phyloP scores from a whole-genome alignment of 1,140 invertebrate species.

The Sesamia nonagrioides region DNA sequence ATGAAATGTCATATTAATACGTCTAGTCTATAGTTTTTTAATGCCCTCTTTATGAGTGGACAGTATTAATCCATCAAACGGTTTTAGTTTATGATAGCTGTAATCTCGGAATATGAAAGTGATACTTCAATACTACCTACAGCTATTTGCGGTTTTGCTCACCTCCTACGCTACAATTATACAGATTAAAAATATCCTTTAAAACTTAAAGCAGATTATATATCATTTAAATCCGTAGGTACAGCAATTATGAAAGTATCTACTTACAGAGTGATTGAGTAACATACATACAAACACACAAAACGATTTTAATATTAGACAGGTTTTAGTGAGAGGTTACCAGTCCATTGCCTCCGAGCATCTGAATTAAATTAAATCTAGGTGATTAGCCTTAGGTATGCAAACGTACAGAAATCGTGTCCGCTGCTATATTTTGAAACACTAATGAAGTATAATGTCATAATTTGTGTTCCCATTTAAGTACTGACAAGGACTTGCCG shows the following conservation, averaged over 20 bases:
- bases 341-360: not conserved
- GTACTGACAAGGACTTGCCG: not conserved
- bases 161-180: not conserved
- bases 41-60: conserved; percentile 1
- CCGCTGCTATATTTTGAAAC: not conserved
- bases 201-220: too few species aligned
- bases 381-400: not conserved
- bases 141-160: too few species aligned
- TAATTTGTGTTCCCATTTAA: conserved; percentile 25
- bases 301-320: not conserved
- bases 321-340: not conserved
- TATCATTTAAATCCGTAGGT: too few species aligned
- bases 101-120: not conserved
- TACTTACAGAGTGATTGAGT: too few species aligned
- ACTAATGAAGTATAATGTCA: conserved; percentile 10
- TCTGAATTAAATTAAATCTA: conserved; percentile 1
- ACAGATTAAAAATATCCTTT: too few species aligned
- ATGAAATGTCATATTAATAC: conserved; percentile 16
- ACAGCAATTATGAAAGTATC: too few species aligned
- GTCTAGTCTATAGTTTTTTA: conserved; percentile 3
- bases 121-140: too few species aligned
- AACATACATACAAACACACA: too few species aligned
- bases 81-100: not conserved
- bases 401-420: not conserved
- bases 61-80: not conserved